These are phyloP conservation scores for Tipula vernalis DNA, from an alignment of 2,888 invertebrate species.

Conservation along the genomic window DNA sequence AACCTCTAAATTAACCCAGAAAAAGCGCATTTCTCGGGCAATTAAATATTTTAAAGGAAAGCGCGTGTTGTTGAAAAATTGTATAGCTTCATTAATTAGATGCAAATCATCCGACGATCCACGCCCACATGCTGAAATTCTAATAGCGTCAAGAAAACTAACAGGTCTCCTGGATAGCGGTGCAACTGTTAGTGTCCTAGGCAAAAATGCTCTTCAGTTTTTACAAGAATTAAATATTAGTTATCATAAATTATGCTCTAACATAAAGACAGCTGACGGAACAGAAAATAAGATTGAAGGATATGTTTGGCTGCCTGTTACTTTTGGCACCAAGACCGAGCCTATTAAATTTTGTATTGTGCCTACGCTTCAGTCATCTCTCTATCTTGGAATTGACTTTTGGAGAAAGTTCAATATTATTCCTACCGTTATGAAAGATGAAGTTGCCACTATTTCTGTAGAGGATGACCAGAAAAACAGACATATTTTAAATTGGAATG, in stretches of 20 bases:
- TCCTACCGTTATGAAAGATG: neutral
- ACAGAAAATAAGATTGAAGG: neutral
- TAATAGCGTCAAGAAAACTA: neutral
- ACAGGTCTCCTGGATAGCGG: too few species aligned
- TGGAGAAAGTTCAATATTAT: too few species aligned
- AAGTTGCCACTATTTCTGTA: too few species aligned
- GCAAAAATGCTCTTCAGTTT: neutral
- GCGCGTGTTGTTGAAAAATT: neutral
- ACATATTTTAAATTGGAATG: too few species aligned
- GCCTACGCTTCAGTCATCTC: too few species aligned
- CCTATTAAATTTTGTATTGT: neutral
- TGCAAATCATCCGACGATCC: neutral
- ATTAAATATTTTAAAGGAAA: neutral
- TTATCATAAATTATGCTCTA: neutral
- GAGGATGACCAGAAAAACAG: too few species aligned
- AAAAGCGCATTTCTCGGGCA: neutral
- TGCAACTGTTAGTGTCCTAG: too few species aligned
- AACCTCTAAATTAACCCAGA: neutral
- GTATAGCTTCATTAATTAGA: neutral
- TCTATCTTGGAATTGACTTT: too few species aligned
- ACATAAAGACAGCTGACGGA: neutral
- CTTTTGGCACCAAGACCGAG: neutral
- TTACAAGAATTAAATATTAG: neutral
- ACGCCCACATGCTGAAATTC: neutral
- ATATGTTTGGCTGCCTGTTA: neutral